Evolutionary conservation across 1,140 invertebrate species (phyloP).

Genomic region (Steinernema khuongi): DNA sequence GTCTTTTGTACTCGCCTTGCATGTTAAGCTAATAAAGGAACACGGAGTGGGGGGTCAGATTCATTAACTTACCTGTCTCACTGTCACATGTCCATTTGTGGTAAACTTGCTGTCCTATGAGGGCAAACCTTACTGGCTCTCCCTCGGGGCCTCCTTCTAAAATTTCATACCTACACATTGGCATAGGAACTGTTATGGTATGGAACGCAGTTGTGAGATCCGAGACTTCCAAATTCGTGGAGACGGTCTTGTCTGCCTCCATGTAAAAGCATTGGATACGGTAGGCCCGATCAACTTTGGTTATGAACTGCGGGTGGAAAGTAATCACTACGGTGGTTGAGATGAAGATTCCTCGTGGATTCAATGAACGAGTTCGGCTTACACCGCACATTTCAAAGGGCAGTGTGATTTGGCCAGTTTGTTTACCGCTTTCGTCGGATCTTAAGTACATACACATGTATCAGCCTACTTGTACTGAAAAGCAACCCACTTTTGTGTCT

Average conservation of each 20-base stretch:
- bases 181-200: constrained; percentile 15
- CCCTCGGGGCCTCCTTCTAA: constrained; percentile 23
- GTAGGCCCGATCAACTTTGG: constrained; percentile 42
- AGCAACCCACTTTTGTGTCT: no score
- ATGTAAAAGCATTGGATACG: constrained; percentile 43
- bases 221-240: constrained; percentile 29
- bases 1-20: no score
- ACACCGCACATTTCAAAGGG: constrained; percentile 41
- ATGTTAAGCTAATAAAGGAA: no score
- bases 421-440: constrained; percentile 1
- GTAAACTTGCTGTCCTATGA: constrained; percentile 33
- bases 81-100: constrained; percentile 43
- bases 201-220: constrained; percentile 36
- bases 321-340: constrained; percentile 40
- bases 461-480: no score
- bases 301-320: constrained; percentile 42
- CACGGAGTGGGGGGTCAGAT: no score
- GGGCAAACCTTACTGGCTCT: constrained; percentile 6
- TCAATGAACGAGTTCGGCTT: constrained; percentile 33
- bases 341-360: constrained; percentile 41
- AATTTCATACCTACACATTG: constrained; percentile 20
- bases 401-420: constrained; percentile 28
- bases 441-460: no score
- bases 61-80: constrained; percentile 26
- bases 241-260: constrained; percentile 42